Base-by-base conservation (phyloP, 2,113 vertebrate genomes). In the Desmodus rotundus region DNA sequence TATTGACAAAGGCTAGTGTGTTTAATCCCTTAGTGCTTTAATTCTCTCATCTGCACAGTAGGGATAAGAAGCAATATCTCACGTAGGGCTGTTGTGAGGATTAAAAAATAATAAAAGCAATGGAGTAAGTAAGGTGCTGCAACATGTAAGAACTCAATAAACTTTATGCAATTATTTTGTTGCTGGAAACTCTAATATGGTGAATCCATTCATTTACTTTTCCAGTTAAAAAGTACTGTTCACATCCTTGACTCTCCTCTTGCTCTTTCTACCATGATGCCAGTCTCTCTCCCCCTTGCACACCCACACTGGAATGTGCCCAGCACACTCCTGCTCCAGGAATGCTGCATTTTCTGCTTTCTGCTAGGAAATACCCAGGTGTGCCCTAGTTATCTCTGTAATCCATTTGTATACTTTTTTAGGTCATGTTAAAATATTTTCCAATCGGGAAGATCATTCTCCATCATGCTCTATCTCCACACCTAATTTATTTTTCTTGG, bases 1-100 rank as follows among this genome's bases (percentile, higher is more conserved):
- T 52, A 94, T 12, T 94, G 43, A 72, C 67, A 92, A 82, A 94
- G 73, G 56, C 78, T 47, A 95, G 86, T 41, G 63, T 85, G 58
- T 50, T 58, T 84, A 85, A 83, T 72, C 24, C 4, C 15, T 72
- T 65, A 65, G 33, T 77, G 52, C 26, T 83, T 89, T 83, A 77
- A 94, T 92, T 56, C 56, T 87, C 43, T 92, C 67, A 72, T 77
- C 73, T 72, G 54, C 65, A 81, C 85, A 95, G 36, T 20, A 67
- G 56, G 47, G 74, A 65, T 76, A 83, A 87, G 38, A 70, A 72
- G 33, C 92, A 87, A 50, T 82, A 77, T 17, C n/a, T 36, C 58
- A 63, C 36, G 54, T 7, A 72, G 70, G 41, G 89, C 24, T 89
- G 52, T 16, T 50, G 45, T 68, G 85, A 96, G 38, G n/a, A 92